Evolutionary conservation across 2,113 vertebrate species (phyloP).

Genomic region (Lampris megalopsis): DNA sequence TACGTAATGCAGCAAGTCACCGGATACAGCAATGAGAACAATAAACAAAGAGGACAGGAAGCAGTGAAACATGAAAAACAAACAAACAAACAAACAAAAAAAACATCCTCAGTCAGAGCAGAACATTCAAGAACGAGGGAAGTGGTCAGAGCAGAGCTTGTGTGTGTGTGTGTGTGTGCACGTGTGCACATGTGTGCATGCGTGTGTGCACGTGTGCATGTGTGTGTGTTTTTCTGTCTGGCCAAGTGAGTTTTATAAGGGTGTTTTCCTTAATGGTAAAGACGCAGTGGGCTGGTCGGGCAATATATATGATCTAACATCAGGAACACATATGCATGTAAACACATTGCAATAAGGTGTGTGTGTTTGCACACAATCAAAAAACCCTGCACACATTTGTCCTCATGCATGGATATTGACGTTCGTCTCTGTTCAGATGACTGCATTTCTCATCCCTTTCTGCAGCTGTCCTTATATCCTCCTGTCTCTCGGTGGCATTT

Average conservation of each 20-base stretch:
- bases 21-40: not conserved
- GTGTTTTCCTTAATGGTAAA: constrained; percentile 46
- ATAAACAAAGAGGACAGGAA: constrained; percentile 10
- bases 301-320: constrained; percentile 17
- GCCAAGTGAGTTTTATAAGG: constrained; percentile 39
- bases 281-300: constrained; percentile 23
- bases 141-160: constrained; percentile 4
- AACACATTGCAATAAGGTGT: not conserved
- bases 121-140: not conserved
- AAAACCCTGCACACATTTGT: not conserved
- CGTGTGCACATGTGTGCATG: not conserved
- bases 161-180: constrained; percentile 11
- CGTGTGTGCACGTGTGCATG: too few species aligned
- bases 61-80: not conserved
- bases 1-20: constrained; percentile 5
- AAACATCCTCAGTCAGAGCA: not conserved
- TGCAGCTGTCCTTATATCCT: constrained; percentile 65
- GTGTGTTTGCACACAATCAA: not conserved
- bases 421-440: constrained; percentile 53
- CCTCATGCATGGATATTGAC: constrained; percentile 14
- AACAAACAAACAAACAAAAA: not conserved
- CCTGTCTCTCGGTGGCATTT: constrained; percentile 50
- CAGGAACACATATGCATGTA: constrained; percentile 12
- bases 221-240: constrained; percentile 5
- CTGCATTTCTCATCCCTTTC: constrained; percentile 71